Percentiles rank a stretch among this genome's conserved stretches.
Evolutionary conservation across 2,113 vertebrate genomes (phyloP).

Genomic region (Carassius gibelio): DNA sequence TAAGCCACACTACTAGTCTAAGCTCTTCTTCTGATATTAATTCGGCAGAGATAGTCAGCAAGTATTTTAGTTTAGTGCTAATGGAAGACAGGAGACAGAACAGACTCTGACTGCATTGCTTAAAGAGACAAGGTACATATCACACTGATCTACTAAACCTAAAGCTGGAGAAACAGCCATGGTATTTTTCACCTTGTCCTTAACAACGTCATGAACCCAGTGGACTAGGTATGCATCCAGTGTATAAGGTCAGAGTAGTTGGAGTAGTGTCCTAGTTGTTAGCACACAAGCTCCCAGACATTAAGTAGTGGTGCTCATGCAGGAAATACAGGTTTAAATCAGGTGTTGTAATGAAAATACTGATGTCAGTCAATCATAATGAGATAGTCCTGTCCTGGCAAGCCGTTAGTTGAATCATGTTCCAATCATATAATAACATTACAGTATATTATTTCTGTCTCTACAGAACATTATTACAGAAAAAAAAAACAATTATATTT

Average conservation of each 20-base stretch:
- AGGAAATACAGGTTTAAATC: background rate
- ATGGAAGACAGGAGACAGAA: background rate
- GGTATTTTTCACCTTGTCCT: slow-evolving; percentile 68
- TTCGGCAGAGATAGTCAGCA: slow-evolving; percentile 18
- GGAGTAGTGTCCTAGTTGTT: background rate
- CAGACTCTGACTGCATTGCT: background rate
- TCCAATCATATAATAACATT: background rate
- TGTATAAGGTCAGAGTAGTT: slow-evolving; percentile 1
- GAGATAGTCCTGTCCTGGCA: background rate
- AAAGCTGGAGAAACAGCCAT: slow-evolving; percentile 39
- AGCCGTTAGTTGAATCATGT: background rate
- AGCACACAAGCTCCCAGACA: background rate
- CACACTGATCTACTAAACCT: slow-evolving; percentile 49
- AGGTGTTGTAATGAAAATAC: background rate
- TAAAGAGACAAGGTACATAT: slow-evolving; percentile 34
- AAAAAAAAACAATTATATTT: too few species aligned
- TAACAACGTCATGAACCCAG: slow-evolving; percentile 66
- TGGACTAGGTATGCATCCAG: slow-evolving; percentile 40
- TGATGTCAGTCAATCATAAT: background rate
- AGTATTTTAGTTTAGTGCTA: slow-evolving; percentile 15
- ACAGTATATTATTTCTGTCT: slow-evolving; percentile 32
- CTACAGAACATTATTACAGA: slow-evolving; percentile 2
- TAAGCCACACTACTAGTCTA: slow-evolving; percentile 8
- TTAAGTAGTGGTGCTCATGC: background rate
- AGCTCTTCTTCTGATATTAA: slow-evolving; percentile 18